Conservation (phyloP, 1,140 invertebrate species). For the roundworm (Caenorhabditis elegans) region WBcel235 BX284603.4:8070001-8070500, state of each 20-base stretch:
- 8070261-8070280: slow-evolving; percentile 18
- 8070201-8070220: slow-evolving; percentile 30
- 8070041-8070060: no score
- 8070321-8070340: neutral
- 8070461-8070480: slow-evolving; percentile 86
- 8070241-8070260: neutral
- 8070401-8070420: slow-evolving; percentile 99
- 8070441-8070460: slow-evolving; percentile 94
- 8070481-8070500: slow-evolving; percentile 90
- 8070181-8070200: slow-evolving; percentile 2
- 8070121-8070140: neutral
- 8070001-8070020: no score
- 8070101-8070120: neutral
- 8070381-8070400: slow-evolving; percentile 58
- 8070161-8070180: neutral
- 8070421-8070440: slow-evolving; percentile 99
- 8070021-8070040: no score
- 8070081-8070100: neutral
- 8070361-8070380: no score
- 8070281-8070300: neutral
- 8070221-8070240: slow-evolving; percentile 19
- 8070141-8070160: neutral
- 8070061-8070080: neutral
- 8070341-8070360: no score
- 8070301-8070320: slow-evolving; percentile 12